Base-by-base conservation (phyloP, 2,113 vertebrate species). In the Onychostruthus taczanowskii region DNA sequence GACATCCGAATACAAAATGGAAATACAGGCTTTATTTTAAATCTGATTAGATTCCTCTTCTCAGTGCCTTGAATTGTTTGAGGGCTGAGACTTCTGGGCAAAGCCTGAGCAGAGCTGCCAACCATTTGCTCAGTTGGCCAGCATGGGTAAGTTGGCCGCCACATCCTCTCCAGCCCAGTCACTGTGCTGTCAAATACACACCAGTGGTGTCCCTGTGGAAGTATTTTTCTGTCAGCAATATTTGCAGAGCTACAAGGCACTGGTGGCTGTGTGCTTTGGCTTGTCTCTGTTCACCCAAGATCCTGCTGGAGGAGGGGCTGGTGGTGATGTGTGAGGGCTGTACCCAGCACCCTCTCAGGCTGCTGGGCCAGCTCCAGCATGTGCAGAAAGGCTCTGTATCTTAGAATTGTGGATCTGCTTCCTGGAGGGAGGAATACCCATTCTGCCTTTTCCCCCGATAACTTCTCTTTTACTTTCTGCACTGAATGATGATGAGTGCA, bases 331-430 rank as follows among this genome's bases (percentile, higher is more conserved):
- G 43, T 6, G 3, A 35, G 79, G 72, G 8, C 47, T 84, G 26
- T 24, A 47, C 69, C 16, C 18, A 13, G n/a, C 6, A 1, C 26
- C 1, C 0, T 28, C 7, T 81, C 12, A 33, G 59, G 50, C 56
- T 78, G 59, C 56, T 58, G 6, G 47, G 70, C 44, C 68, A 37
- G 22, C 37, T 93, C 16, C 62, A 72, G 67, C 43, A 14, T 1
- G 2, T n/a, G 70, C 50, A 67, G 37, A 33, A 74, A 46, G 22
- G 53, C n/a, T 83, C 52, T 82, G 35, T 18, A 3, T 72, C n/a
- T 61, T 43, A 44, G 6, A 62, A 10, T 4, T n/a, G 53, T 13
- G 18, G 49, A 33, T 26, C 26, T 93, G 16, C 30, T 53, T 70
- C 43, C 27, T 69, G 11, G 17, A 53, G 62, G 27, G 19, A 83